Base-by-base conservation (phyloP, 2,113 vertebrate genomes). In the Morone saxatilis region DNA sequence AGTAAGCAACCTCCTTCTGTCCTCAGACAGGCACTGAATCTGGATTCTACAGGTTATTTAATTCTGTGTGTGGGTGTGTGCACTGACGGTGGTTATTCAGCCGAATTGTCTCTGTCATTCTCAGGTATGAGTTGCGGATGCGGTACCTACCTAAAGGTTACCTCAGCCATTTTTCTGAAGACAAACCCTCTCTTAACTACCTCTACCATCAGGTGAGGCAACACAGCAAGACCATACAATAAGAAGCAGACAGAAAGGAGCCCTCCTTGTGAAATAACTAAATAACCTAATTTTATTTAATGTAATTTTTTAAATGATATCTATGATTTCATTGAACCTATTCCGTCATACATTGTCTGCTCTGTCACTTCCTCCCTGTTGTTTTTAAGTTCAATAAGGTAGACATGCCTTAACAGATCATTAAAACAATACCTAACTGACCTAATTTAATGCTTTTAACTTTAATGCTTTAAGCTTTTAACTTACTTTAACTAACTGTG, bases 81-180 rank as follows among this genome's bases (percentile, higher is more conserved):
- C 12, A 22, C 19, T 43, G 31, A 25, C 22, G 31, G 16, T 45
- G 4, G 16, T 50, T 62, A 65, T 36, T 68, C 12, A 62, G n/a
- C 66, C 36, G 63, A 17, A 43, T 25, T 71, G 7, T 80, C 59
- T 56, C 41, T 88, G 66, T 88, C 67, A 41, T 79, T 81, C 47
- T 78, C 93, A 99, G 98, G 81, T 99, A 99, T 50, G 98, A 99
- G 90, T 88, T 99, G 72, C 97, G 98, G 83, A 97, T 99, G 93
- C 97, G 98, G 19, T 99, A 99, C 90, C 95, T 99, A 92, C 98
- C 98, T 43, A 99, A 99, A 96, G 97, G 97, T 92, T 99, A 98
- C 94, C 94, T 99, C 87, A 98, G 96, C 91, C 97, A 99, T 94
- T 99, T 99, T 94, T 97, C 96, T 6, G 97, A 99, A 92, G 98